phyloP scores from a whole-genome alignment of 2,888 invertebrate genomes.

The Smittia sp. region DNA sequence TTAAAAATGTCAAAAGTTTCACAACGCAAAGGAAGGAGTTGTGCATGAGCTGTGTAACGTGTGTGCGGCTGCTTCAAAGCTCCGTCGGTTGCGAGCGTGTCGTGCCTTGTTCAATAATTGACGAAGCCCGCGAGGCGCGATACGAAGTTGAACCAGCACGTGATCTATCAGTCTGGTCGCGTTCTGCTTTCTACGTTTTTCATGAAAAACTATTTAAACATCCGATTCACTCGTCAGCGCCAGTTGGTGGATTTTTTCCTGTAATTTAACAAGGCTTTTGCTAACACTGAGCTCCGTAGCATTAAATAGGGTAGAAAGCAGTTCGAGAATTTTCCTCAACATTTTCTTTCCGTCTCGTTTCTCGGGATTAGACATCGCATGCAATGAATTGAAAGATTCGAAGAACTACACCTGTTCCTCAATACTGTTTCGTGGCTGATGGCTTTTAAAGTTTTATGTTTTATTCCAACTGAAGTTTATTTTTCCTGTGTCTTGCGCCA shows the following conservation, averaged over 20 bases:
- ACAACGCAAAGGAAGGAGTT: neutral
- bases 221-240: neutral
- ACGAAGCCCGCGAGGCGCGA: neutral
- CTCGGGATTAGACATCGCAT: conserved; percentile 21
- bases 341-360: neutral
- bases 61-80: neutral
- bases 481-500: conserved; percentile 14
- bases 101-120: neutral
- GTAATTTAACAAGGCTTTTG: conserved; percentile 27
- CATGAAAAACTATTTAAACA: conserved; percentile 11
- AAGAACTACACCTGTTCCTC: conserved; percentile 16
- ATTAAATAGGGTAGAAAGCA: conserved; percentile 7
- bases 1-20: conserved; percentile 14
- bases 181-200: neutral
- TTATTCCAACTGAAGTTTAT: neutral
- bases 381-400: conserved; percentile 7
- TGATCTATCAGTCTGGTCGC: conserved; percentile 20
- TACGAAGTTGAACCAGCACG: neutral
- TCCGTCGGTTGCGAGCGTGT: neutral
- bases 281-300: neutral
- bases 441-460: conserved; percentile 18
- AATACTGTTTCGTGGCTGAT: neutral
- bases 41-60: neutral
- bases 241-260: neutral
- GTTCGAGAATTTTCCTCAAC: conserved; percentile 2